phyloP scores from a whole-genome alignment of 2,113 vertebrate species.

The Mirza zaza region DNA sequence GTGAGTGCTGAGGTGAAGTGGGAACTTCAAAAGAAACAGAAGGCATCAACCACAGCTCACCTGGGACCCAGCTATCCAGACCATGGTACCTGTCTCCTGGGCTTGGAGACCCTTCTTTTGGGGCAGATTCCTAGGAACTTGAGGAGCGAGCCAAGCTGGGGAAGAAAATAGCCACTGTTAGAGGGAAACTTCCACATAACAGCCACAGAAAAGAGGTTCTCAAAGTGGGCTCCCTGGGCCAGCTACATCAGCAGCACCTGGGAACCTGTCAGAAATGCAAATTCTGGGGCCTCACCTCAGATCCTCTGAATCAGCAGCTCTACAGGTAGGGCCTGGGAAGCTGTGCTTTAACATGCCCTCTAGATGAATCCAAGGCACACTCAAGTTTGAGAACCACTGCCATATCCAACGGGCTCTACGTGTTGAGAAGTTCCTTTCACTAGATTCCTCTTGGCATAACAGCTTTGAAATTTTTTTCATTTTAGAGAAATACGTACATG shows the following conservation, averaged over 20 bases:
- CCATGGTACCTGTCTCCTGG: background rate
- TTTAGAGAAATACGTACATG: background rate
- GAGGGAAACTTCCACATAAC: background rate
- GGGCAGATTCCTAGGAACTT: background rate
- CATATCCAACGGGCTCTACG: background rate
- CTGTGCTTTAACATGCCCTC: background rate
- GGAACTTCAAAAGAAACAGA: background rate
- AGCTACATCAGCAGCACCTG: background rate
- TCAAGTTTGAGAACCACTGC: background rate
- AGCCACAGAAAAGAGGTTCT: background rate
- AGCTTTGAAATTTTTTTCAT: background rate
- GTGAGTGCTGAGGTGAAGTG: background rate
- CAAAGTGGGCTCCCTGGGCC: background rate
- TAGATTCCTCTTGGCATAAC: background rate
- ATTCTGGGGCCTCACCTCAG: background rate
- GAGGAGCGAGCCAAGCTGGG: background rate
- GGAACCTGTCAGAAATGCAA: background rate
- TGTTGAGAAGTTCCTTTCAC: background rate
- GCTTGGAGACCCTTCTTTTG: background rate
- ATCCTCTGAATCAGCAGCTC: background rate
- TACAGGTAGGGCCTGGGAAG: background rate
- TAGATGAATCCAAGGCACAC: background rate
- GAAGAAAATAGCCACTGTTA: background rate
- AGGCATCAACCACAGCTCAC: background rate
- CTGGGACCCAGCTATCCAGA: background rate